Percentiles rank a stretch among this genome's conserved stretches.
phyloP scores from a whole-genome alignment of 2,113 vertebrate species.

The Coturnix japonica region DNA sequence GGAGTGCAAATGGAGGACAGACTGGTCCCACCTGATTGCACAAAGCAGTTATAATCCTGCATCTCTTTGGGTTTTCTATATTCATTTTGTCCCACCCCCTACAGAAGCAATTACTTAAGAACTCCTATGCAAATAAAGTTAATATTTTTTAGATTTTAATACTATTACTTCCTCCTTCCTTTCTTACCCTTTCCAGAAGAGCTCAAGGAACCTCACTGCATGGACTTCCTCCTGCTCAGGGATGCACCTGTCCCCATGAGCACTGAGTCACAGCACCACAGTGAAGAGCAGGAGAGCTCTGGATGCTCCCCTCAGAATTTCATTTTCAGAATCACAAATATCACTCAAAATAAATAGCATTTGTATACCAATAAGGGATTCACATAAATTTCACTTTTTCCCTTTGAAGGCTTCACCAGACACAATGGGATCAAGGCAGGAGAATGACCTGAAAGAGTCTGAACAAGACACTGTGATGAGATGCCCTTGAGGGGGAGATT shows the following conservation, averaged over 20 bases:
- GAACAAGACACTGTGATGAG: accelerated
- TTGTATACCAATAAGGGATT: neutral
- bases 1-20: neutral
- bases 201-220: neutral
- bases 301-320: neutral
- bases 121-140: neutral
- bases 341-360: neutral
- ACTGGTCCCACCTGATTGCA: neutral
- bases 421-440: accelerated
- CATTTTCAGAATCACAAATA: neutral
- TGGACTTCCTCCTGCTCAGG: neutral
- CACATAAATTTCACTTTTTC: neutral
- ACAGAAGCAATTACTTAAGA: neutral
- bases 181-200: neutral
- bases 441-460: accelerated
- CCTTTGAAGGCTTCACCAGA: neutral
- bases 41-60: neutral
- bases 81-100: neutral
- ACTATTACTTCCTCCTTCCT: neutral
- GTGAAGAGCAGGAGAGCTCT: accelerated
- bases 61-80: neutral
- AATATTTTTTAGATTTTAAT: neutral
- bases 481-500: neutral
- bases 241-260: neutral
- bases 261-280: neutral